These are phyloP conservation scores for Leucopsar rothschildi DNA, from an alignment of 2,113 vertebrate species.

Conservation along the genomic window DNA sequence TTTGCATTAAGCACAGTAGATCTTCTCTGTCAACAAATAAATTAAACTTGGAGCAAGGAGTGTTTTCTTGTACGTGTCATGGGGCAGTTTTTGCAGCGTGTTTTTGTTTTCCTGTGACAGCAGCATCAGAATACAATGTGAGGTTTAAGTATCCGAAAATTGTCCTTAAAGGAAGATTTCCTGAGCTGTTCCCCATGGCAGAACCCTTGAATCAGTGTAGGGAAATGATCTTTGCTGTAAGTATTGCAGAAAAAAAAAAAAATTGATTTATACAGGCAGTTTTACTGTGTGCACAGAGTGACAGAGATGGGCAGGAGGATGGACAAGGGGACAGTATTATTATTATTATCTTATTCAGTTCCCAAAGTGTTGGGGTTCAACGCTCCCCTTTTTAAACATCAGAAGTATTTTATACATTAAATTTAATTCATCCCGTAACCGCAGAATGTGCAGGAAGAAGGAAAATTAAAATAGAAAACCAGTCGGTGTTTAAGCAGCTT, in stretches of 20 bases:
- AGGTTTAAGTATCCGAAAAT: neutral
- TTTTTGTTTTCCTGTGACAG: neutral
- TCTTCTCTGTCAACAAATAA: conserved; percentile 52
- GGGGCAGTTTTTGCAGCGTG: neutral
- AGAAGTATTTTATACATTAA: neutral
- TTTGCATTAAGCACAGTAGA: conserved; percentile 14
- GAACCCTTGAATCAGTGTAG: neutral
- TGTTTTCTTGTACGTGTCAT: neutral
- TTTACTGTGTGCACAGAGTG: neutral
- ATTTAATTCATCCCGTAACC: neutral
- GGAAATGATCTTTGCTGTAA: neutral
- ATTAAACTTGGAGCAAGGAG: neutral
- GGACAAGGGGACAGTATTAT: neutral
- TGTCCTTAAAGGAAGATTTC: neutral
- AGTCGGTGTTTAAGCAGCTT: neutral
- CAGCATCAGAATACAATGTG: neutral
- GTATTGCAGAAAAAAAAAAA: neutral
- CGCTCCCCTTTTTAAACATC: neutral
- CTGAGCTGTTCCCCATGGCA: neutral
- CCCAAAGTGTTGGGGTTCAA: neutral
- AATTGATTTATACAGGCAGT: neutral
- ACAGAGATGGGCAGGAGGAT: neutral
- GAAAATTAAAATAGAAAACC: neutral
- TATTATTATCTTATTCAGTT: neutral
- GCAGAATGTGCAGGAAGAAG: neutral